These are phyloP conservation scores for Neolamprologus modestus DNA, from an alignment of 2,113 vertebrate genomes.

Conservation along the genomic window DNA sequence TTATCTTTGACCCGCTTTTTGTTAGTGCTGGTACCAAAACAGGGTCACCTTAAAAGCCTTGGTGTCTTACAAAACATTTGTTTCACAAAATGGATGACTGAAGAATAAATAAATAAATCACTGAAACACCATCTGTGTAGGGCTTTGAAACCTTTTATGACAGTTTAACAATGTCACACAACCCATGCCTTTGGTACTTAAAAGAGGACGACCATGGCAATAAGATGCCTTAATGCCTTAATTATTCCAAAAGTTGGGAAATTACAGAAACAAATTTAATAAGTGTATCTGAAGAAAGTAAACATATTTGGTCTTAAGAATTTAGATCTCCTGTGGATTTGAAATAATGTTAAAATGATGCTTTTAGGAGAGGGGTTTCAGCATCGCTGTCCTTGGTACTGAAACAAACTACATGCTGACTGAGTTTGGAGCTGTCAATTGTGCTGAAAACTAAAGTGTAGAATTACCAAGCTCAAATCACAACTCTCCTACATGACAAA, in stretches of 20 bases:
- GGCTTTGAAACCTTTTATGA: neutral
- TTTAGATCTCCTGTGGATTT: neutral
- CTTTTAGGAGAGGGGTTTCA: neutral
- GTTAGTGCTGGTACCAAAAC: neutral
- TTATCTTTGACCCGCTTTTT: neutral
- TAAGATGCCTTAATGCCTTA: neutral
- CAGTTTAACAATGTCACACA: neutral
- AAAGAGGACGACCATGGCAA: neutral
- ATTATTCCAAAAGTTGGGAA: neutral
- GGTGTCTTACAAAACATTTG: neutral
- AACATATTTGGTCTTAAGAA: neutral
- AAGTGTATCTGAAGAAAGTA: neutral
- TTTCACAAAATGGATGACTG: neutral
- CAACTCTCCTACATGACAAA: neutral
- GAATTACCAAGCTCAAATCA: neutral
- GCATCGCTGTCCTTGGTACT: conserved; percentile 8
- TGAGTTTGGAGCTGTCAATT: neutral
- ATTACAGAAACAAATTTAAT: neutral
- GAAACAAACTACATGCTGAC: neutral
- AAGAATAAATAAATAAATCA: neutral
- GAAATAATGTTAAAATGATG: neutral
- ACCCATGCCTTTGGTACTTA: neutral
- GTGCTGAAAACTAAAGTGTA: neutral
- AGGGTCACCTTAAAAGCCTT: neutral
- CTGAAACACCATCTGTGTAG: neutral